A percentile compares a stretch with the other conserved stretches of the same genome.
phyloP scores from a whole-genome alignment of 2,888 invertebrate species.

The Microchrysa polita region DNA sequence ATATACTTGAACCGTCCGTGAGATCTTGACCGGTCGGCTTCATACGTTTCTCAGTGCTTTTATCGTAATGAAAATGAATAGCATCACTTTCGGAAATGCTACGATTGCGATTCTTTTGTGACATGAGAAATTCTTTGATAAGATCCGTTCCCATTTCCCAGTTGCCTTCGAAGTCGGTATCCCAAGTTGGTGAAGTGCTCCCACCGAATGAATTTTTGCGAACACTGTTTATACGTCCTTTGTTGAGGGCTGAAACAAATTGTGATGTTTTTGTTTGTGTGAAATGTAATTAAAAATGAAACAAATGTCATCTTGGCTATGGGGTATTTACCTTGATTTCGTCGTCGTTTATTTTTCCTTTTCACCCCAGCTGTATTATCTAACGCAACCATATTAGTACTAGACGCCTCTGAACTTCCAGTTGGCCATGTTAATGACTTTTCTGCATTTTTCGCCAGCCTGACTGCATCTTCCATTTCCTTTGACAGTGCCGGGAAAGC shows the following conservation, averaged over 20 bases:
- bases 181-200: slow-evolving; percentile 57
- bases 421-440: slow-evolving; percentile 58
- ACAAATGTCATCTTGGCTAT: too few relatives aligned
- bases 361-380: slow-evolving; percentile 58
- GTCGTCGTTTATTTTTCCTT: slow-evolving; percentile 58
- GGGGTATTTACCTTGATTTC: slow-evolving; percentile 57
- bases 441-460: slow-evolving; percentile 54
- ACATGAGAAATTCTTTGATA: slow-evolving; percentile 59
- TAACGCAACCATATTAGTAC: slow-evolving; percentile 55
- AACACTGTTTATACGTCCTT: slow-evolving; percentile 54
- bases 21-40: slow-evolving; percentile 14
- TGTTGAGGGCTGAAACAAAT: slow-evolving; percentile 55
- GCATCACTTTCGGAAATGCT: slow-evolving; percentile 57
- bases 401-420: slow-evolving; percentile 45
- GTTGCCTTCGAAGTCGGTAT: slow-evolving; percentile 60
- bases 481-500: slow-evolving; percentile 78
- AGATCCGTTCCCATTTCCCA: slow-evolving; percentile 62
- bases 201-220: slow-evolving; percentile 54
- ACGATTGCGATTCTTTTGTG: slow-evolving; percentile 57
- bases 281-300: too few relatives aligned
- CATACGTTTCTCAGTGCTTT: slow-evolving; percentile 40
- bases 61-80: slow-evolving; percentile 51
- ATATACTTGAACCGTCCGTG: background rate
- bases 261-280: too few relatives aligned
- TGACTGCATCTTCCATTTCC: slow-evolving; percentile 60